phyloP scores from a whole-genome alignment of 2,888 invertebrate species.

The Dermolepida albohirtum region DNA sequence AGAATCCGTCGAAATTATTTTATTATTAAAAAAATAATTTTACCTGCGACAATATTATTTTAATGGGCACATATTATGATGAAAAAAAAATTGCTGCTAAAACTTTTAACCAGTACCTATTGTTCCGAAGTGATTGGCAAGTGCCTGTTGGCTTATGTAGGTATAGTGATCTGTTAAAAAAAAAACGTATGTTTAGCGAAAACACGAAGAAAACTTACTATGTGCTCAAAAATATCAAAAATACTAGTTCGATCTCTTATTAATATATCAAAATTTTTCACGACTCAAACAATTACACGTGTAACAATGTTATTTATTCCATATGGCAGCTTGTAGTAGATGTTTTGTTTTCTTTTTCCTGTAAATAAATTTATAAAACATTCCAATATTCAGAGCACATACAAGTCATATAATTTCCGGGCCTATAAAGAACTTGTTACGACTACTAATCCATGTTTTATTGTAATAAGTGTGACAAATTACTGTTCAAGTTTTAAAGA shows the following conservation, averaged over 20 bases:
- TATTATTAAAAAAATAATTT: too few relatives aligned
- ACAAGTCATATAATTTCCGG: slow-evolving; percentile 42
- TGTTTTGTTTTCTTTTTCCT: slow-evolving; percentile 5
- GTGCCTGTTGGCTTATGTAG: slow-evolving; percentile 50
- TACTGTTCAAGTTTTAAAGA: slow-evolving; percentile 56
- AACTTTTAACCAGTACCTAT: slow-evolving; percentile 33
- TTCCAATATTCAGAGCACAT: slow-evolving; percentile 38
- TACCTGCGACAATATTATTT: slow-evolving; percentile 31
- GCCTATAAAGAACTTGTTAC: slow-evolving; percentile 46
- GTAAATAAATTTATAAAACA: slow-evolving; percentile 31
- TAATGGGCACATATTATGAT: slow-evolving; percentile 21
- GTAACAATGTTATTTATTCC: slow-evolving; percentile 32
- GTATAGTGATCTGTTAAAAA: slow-evolving; percentile 42
- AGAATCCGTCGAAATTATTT: too few relatives aligned
- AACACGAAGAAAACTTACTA: slow-evolving; percentile 24
- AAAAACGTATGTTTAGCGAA: slow-evolving; percentile 36
- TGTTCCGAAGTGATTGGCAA: slow-evolving; percentile 50
- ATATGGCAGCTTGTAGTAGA: slow-evolving; percentile 46
- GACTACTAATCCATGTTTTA: slow-evolving; percentile 41
- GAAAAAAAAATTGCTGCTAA: slow-evolving; percentile 15
- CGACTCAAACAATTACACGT: slow-evolving; percentile 1
- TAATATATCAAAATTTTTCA: slow-evolving; percentile 31
- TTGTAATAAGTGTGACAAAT: slow-evolving; percentile 46
- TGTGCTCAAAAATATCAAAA: slow-evolving; percentile 37
- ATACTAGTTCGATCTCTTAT: slow-evolving; percentile 19